phyloP scores from a whole-genome alignment of 2,888 invertebrate genomes.

The Neocrepidodera transversa region DNA sequence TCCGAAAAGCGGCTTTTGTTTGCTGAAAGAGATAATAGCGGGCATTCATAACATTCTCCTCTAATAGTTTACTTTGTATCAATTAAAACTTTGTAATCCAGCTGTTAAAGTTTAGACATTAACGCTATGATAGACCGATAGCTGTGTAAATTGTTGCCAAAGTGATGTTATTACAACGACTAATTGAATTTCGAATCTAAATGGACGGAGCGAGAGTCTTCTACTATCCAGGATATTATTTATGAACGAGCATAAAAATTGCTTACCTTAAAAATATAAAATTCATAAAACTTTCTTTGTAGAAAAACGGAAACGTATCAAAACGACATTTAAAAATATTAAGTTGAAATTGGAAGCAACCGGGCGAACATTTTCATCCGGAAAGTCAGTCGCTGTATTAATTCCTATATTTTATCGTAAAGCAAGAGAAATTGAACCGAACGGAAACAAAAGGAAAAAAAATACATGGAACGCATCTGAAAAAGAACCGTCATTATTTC shows the following conservation, averaged over 20 bases:
- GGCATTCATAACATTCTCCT: slow-evolving; percentile 3
- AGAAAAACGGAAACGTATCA: neutral
- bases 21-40: neutral
- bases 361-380: neutral
- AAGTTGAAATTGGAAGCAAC: neutral
- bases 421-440: neutral
- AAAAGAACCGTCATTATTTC: neutral
- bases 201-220: neutral
- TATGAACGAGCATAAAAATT: neutral
- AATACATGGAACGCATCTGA: neutral
- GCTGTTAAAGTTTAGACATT: slow-evolving; percentile 4
- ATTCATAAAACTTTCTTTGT: neutral
- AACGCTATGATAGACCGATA: neutral
- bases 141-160: neutral
- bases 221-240: too few species aligned
- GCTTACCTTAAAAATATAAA: neutral
- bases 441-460: slow-evolving; percentile 1
- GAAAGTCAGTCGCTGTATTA: neutral
- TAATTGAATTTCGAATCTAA: neutral
- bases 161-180: neutral
- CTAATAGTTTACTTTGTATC: slow-evolving; percentile 19
- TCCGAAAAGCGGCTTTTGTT: neutral
- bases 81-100: slow-evolving; percentile 21
- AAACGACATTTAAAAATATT: neutral
- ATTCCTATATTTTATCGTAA: neutral